phyloP scores from a whole-genome alignment of 2,797 vertebrate genomes.

The Vultur gryphus region DNA sequence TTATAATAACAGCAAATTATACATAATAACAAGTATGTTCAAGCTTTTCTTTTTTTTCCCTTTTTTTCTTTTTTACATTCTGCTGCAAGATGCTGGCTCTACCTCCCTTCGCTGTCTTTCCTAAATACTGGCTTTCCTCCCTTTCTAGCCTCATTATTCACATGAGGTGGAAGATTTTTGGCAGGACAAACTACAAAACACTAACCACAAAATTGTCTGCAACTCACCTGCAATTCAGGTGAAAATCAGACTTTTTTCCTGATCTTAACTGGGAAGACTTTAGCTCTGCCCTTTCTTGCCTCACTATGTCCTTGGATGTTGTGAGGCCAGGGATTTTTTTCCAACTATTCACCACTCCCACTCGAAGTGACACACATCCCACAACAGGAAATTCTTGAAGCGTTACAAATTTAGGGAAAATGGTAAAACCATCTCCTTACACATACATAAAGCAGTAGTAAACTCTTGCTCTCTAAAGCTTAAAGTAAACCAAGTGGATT shows the following conservation, averaged over 20 bases:
- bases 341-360: background rate
- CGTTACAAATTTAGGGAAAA: background rate
- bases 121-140: background rate
- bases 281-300: background rate
- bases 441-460: background rate
- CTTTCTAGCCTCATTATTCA: background rate
- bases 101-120: background rate
- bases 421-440: background rate
- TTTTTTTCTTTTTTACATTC: background rate
- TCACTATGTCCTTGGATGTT: background rate
- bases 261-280: background rate
- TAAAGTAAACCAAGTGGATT: background rate
- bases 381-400: conserved; percentile 19
- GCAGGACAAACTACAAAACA: background rate
- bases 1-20: background rate
- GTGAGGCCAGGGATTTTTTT: background rate
- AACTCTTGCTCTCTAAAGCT: background rate
- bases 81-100: background rate
- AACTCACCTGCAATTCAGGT: background rate
- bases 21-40: background rate
- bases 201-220: background rate
- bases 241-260: background rate
- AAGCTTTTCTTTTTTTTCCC: background rate
- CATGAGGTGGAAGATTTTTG: background rate
- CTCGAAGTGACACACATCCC: background rate